Percentiles rank a stretch among this genome's conserved stretches.
These are phyloP conservation scores for Vicugna pacos DNA, from an alignment of 2,113 vertebrate genomes.

Conservation along the genomic window DNA sequence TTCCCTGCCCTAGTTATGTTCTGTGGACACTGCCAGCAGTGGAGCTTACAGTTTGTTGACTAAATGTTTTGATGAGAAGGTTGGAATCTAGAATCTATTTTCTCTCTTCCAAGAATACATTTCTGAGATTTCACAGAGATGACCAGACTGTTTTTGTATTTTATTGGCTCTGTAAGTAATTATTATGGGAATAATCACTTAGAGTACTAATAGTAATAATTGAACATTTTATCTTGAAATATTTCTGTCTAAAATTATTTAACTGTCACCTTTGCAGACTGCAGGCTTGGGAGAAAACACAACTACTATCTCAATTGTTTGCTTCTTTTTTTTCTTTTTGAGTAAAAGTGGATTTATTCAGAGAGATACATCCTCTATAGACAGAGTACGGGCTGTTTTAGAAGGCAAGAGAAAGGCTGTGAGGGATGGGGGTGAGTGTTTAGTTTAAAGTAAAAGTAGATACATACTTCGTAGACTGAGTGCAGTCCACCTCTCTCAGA, in stretches of 20 bases:
- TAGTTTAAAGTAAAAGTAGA: too few species aligned
- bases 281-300: not conserved
- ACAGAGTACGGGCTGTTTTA: too few species aligned
- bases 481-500: too few species aligned
- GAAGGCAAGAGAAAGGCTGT: too few species aligned
- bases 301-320: not conserved
- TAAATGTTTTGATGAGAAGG: not conserved
- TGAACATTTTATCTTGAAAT: constrained; percentile 5
- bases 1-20: not conserved
- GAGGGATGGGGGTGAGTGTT: too few species aligned
- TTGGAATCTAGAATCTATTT: not conserved
- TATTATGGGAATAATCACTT: not conserved
- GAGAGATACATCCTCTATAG: too few species aligned
- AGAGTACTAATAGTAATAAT: not conserved
- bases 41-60: not conserved
- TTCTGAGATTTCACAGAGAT: constrained; percentile 17
- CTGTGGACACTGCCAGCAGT: not conserved
- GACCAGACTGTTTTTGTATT: not conserved
- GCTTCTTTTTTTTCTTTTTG: not conserved
- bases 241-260: constrained; percentile 51
- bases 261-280: not conserved
- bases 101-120: not conserved
- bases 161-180: not conserved
- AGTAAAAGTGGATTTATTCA: too few species aligned
- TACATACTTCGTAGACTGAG: too few species aligned